A percentile compares a stretch with the other conserved stretches of the same genome.
Evolutionary conservation across 2,888 invertebrate species (phyloP).

Genomic region (Leptinotarsa tumamoca): DNA sequence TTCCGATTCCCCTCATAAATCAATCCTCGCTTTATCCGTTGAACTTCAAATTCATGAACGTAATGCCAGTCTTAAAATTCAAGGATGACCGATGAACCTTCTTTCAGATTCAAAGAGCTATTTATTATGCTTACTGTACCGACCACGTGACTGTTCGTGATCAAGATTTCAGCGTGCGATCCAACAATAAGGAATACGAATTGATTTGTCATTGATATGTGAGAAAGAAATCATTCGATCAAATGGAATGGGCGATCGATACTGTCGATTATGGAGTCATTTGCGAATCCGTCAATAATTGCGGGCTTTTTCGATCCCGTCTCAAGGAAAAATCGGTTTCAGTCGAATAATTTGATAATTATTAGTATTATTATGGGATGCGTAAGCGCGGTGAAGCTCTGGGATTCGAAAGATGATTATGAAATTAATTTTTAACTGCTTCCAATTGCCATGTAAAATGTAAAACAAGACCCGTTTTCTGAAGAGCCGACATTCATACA

Average conservation of each 20-base stretch:
- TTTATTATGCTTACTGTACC: conserved; percentile 40
- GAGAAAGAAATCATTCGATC: conserved; percentile 1
- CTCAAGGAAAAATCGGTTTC: not conserved
- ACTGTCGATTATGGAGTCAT: not conserved
- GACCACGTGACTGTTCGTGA: conserved; percentile 37
- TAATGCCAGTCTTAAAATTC: conserved; percentile 39
- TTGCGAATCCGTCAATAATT: not conserved
- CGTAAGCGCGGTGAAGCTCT: too few species aligned
- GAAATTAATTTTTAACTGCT: too few species aligned
- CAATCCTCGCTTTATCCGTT: not conserved
- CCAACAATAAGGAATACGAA: conserved; percentile 1
- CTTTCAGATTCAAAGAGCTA: conserved; percentile 38
- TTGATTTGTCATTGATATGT: conserved; percentile 11
- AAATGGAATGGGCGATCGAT: not conserved
- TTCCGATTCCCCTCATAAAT: not conserved
- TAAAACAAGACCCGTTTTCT: too few species aligned
- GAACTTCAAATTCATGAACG: conserved; percentile 6
- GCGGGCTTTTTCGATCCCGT: not conserved
- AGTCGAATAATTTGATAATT: too few species aligned
- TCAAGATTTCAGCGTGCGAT: not conserved
- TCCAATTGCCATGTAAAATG: too few species aligned
- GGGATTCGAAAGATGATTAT: too few species aligned
- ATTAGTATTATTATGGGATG: too few species aligned
- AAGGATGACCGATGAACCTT: conserved; percentile 52
- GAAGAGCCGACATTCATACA: too few species aligned